Evolutionary conservation across 1,140 invertebrate species (phyloP).

Genomic region (Drosophila triauraria): DNA sequence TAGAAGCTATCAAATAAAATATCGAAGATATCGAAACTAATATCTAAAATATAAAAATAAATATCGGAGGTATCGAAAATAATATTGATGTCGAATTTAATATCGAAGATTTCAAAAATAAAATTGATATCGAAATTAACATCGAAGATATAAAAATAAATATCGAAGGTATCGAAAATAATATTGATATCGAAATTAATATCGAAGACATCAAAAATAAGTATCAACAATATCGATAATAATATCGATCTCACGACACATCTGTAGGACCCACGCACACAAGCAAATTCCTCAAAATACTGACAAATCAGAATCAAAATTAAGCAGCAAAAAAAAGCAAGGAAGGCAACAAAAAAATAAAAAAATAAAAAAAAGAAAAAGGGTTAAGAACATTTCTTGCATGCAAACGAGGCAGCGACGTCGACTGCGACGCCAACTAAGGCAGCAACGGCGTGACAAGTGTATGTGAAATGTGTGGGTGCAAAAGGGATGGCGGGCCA

Average conservation of each 20-base stretch:
- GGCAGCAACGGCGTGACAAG: conserved; percentile 55
- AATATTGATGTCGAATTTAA: too few relatives aligned
- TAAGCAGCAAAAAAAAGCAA: conserved; percentile 28
- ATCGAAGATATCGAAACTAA: neutral
- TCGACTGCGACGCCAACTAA: conserved; percentile 31
- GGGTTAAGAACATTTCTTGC: conserved; percentile 29
- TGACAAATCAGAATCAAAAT: conserved; percentile 64
- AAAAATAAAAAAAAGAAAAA: conserved; percentile 9
- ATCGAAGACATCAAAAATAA: too few relatives aligned
- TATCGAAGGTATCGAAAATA: too few relatives aligned
- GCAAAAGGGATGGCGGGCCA: conserved; percentile 35
- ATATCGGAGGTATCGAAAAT: neutral
- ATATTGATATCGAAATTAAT: too few relatives aligned
- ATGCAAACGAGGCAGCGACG: conserved; percentile 38
- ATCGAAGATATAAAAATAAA: too few relatives aligned
- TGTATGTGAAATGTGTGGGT: conserved; percentile 55
- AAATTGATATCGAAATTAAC: too few relatives aligned
- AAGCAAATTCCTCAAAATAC: conserved; percentile 1
- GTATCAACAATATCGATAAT: neutral
- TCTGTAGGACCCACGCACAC: neutral
- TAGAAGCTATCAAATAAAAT: neutral
- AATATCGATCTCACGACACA: neutral
- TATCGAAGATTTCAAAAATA: too few relatives aligned
- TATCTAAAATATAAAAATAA: neutral
- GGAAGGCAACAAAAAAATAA: conserved; percentile 7